Conservation (phyloP, 2,888 invertebrate species). For the Priocnemis perturbator region DNA sequence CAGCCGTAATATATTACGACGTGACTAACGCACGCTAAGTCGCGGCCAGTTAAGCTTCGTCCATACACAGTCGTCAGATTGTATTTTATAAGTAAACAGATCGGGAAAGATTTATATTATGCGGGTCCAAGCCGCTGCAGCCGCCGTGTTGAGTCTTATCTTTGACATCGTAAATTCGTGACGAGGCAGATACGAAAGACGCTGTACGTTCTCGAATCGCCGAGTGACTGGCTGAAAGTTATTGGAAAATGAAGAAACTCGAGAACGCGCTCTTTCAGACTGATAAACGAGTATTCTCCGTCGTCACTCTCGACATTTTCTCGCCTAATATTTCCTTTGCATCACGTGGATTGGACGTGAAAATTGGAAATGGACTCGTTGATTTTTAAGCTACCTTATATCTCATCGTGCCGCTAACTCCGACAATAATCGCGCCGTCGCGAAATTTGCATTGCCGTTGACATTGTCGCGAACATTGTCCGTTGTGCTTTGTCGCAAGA, state of each 20-base stretch:
- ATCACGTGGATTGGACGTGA: no score
- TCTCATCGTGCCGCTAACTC: slow-evolving; percentile 20
- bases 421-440: slow-evolving; percentile 25
- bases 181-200: slow-evolving; percentile 28
- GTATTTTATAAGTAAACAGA: slow-evolving; percentile 62
- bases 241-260: no score
- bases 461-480: slow-evolving; percentile 28
- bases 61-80: slow-evolving; percentile 51
- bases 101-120: slow-evolving; percentile 49
- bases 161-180: slow-evolving; percentile 2
- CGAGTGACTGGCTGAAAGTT: slow-evolving; percentile 3
- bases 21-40: slow-evolving; percentile 57
- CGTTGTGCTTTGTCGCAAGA: no score
- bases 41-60: slow-evolving; percentile 34
- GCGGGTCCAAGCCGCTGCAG: background rate
- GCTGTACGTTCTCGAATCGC: background rate
- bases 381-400: no score
- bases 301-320: no score
- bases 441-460: slow-evolving; percentile 9
- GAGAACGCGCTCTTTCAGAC: no score
- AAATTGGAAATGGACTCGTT: no score
- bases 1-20: slow-evolving; percentile 61
- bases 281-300: no score
- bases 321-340: no score
- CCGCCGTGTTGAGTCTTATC: slow-evolving; percentile 18